Conservation (phyloP, 2,888 invertebrate species). For the Tineola bisselliella region DNA sequence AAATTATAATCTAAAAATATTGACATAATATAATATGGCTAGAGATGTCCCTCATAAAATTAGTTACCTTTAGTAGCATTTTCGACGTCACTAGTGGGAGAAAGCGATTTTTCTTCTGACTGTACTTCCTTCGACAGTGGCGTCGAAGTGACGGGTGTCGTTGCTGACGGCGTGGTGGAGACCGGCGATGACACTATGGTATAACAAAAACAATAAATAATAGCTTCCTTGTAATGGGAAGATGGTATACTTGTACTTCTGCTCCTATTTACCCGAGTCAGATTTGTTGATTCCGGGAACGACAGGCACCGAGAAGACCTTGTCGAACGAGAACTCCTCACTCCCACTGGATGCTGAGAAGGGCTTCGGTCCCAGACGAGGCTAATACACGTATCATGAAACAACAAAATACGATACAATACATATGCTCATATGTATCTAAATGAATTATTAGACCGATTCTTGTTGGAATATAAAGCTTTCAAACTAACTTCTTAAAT, state of each 20-base stretch:
- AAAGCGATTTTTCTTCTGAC: conserved; percentile 52
- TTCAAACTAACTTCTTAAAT: conserved; percentile 9
- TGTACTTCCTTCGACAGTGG: conserved; percentile 35
- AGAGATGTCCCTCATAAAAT: no score
- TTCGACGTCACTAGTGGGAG: conserved; percentile 65
- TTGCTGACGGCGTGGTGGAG: conserved; percentile 26
- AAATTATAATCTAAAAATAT: no score
- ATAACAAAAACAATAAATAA: not conserved
- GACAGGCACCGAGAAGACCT: conserved; percentile 82
- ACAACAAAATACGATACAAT: conserved; percentile 14
- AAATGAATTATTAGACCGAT: no score
- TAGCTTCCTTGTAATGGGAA: no score
- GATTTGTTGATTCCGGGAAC: conserved; percentile 69
- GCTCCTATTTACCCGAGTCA: conserved; percentile 44
- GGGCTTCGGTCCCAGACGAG: conserved; percentile 85
- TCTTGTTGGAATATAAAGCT: no score
- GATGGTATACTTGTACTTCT: no score
- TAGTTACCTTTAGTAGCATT: conserved; percentile 52
- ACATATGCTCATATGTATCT: conserved; percentile 17
- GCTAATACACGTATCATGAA: conserved; percentile 57
- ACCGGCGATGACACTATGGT: conserved; percentile 29
- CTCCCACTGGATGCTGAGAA: conserved; percentile 80
- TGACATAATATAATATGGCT: no score
- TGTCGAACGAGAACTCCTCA: conserved; percentile 82
- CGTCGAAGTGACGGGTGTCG: conserved; percentile 34